Conservation (phyloP, 2,888 invertebrate genomes). For the Oxytorus armatus region DNA sequence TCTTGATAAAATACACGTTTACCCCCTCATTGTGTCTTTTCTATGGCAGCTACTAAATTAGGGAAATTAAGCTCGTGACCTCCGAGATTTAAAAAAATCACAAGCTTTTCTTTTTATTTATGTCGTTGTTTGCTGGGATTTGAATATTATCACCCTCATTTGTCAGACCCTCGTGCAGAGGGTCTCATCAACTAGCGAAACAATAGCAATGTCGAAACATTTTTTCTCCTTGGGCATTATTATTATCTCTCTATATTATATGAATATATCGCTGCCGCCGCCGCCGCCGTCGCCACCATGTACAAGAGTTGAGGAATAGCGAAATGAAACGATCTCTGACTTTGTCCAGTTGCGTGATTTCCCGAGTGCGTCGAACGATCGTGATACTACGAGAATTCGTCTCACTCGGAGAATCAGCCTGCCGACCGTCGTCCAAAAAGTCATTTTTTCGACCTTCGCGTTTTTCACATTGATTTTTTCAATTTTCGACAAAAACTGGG, state of each 20-base stretch:
- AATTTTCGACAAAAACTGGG: no score
- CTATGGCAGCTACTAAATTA: slow-evolving; percentile 31
- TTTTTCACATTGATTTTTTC: no score
- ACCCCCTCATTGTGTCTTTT: slow-evolving; percentile 11
- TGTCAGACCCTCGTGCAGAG: background rate
- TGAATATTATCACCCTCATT: slow-evolving; percentile 31
- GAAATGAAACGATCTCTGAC: no score
- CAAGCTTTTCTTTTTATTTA: background rate
- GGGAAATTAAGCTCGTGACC: slow-evolving; percentile 26
- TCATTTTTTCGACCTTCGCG: no score
- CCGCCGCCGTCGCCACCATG: no score
- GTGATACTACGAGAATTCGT: no score
- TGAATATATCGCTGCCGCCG: no score
- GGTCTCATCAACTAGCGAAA: background rate
- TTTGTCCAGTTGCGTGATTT: no score
- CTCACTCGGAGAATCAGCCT: no score
- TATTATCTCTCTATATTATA: background rate
- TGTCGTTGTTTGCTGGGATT: slow-evolving; percentile 13
- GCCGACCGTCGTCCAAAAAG: no score
- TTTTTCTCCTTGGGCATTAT: slow-evolving; percentile 7
- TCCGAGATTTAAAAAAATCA: slow-evolving; percentile 2
- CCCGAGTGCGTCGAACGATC: no score
- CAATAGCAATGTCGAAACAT: slow-evolving; percentile 5
- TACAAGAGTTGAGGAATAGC: no score
- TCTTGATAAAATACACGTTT: slow-evolving; percentile 21